Base-by-base conservation (phyloP, 2,113 vertebrate species). In the Prinia subflava region DNA sequence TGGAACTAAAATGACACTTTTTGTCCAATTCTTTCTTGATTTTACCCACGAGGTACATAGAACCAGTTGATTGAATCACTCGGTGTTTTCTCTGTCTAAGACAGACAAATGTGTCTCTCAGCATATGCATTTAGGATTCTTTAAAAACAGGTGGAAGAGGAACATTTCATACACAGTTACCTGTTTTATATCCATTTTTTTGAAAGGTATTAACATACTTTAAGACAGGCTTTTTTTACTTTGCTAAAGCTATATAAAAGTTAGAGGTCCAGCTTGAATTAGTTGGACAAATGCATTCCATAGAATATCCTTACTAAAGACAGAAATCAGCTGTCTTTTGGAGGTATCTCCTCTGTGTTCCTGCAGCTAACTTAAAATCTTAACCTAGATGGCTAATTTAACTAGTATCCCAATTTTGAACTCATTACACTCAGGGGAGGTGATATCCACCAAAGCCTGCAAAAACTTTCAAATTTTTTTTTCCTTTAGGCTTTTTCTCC, bases 1-100 rank as follows among this genome's bases (percentile, higher is more conserved):
- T 96, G 93, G 75, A 93, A 94, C 55, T 42, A 81, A 95, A 96
- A 94, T 73, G 47, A 33, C 52, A 93, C 28, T 64, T 63, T 92
- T 95, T 78, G 68, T 79, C 64, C 49, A 93, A 81, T 65, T 97
- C 74, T 73, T 63, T 83, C 77, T 93, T 93, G 49, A 90, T 89
- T 88, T 91, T 87, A 82, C 55, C 44, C 80, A 77, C 2, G 50
- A 93, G 64, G n/a, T 77, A 92, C 74, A 79, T 44, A 84, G 69
- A 62, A 62, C 33, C 20, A 27, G 52, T 65, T 90, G 89, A 96
- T 79, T 94, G 93, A 96, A 95, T 63, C 60, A 62, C 62, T 80
- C 64, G 46, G 53, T 92, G 60, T 70, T 50, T 53, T 91, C 69
- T 55, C 15, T 65, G 35, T 71, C n/a, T 65, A 42, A 80, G 81